These are phyloP conservation scores for Melolontha melolontha DNA, from an alignment of 2,888 invertebrate species.

Conservation along the genomic window DNA sequence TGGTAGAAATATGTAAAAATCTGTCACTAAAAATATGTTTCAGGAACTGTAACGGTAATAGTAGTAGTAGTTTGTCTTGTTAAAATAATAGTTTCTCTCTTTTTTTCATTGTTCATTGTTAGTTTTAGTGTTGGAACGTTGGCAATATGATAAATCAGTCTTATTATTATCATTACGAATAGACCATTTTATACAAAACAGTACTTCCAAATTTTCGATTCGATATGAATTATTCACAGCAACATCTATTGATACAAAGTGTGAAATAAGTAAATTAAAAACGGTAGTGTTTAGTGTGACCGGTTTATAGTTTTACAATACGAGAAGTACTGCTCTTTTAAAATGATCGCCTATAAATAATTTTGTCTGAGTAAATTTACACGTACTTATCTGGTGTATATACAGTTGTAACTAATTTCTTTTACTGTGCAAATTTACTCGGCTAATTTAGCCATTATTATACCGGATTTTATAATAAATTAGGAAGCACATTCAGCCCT, in stretches of 20 bases:
- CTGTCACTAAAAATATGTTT: slow-evolving; percentile 60
- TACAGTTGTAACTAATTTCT: background rate
- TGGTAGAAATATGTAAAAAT: slow-evolving; percentile 66
- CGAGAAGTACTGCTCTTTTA: slow-evolving; percentile 16
- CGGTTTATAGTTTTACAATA: background rate
- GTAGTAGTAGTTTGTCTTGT: slow-evolving; percentile 45
- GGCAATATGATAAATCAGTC: slow-evolving; percentile 66
- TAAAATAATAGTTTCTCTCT: slow-evolving; percentile 52
- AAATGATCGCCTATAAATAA: slow-evolving; percentile 24
- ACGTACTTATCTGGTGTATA: slow-evolving; percentile 23
- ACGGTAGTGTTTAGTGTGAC: background rate
- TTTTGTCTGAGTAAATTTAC: slow-evolving; percentile 42
- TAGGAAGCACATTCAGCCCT: slow-evolving; percentile 62
- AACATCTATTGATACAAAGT: no score
- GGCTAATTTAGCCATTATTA: slow-evolving; percentile 25
- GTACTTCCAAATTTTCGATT: background rate
- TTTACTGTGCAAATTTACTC: slow-evolving; percentile 37
- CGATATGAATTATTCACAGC: no score
- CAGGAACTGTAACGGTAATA: slow-evolving; percentile 62
- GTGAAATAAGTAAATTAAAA: no score
- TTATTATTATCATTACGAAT: slow-evolving; percentile 56
- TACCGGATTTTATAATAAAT: slow-evolving; percentile 55
- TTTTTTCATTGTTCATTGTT: slow-evolving; percentile 41
- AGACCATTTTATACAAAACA: slow-evolving; percentile 7
- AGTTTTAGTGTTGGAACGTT: slow-evolving; percentile 60